Evolutionary conservation across 2,113 vertebrate genomes (phyloP), one percentile per base, ranked within the genome.

Genomic region (Dromaius novaehollandiae): DNA sequence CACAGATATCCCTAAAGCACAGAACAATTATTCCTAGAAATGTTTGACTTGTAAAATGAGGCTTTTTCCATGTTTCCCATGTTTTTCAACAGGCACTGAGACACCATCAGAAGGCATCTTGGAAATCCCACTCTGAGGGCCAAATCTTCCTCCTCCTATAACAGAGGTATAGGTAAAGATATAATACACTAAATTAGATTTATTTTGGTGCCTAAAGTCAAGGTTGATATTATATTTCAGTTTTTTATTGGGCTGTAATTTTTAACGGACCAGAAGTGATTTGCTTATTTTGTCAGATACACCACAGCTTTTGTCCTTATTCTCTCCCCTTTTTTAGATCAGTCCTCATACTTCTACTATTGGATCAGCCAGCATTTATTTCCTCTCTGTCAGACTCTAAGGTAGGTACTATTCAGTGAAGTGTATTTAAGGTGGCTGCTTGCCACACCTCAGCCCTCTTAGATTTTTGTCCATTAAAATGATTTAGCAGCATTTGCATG

Each of bases 241-340:
- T 88, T 93, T 71, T 81, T 91, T 34, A 12, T 4, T 25, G 42
- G 30, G 32, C 68, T 48, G 68, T 28, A 65, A 40, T 65, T 40
- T 65, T 40, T 40, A 26, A 28, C 4, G 36, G 15, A 18, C 26
- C 38, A 65, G 42, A 48, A 92, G 70, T 84, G 30, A 91, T 86
- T 76, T 82, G n/a, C 63, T 51, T 46, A 15, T 26, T 87, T 69
- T 94, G 69, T 92, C 83, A 92, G 73, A 75, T 78, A 88, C 93
- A 81, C 34, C 50, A 70, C 20, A 38, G 38, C 69, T 81, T 38
- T 92, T 89, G 70, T 53, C 83, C 74, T 58, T 82, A 25, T 82
- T 94, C 71, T 79, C 38, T 94, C 82, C 42, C 40, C 24, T 89
- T 80, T 76, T 70, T 61, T 24, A 90, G 28, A 53, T 86, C 81